These are phyloP conservation scores for Mesocentrotus franciscanus DNA, from an alignment of 53 echinoderm and acorn worm species.

Conservation along the genomic window DNA sequence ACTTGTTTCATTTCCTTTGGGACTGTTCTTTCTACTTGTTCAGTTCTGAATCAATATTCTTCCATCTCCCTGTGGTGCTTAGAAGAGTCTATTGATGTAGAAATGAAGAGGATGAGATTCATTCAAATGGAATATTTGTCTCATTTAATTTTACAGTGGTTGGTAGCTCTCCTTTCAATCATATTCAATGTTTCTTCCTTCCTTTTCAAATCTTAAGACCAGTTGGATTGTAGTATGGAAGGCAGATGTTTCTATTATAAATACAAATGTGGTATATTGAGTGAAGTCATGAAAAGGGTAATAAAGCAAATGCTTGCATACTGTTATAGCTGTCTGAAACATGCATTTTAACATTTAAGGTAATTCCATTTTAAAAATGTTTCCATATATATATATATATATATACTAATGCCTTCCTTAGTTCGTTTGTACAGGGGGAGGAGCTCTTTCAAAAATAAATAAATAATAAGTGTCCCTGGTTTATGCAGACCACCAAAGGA, in stretches of 20 bases:
- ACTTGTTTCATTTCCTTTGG: conserved; percentile 37
- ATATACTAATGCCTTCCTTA: no score
- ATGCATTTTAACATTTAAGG: no score
- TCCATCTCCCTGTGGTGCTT: neutral
- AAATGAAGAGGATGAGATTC: neutral
- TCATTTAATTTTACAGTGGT: neutral
- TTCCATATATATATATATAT: no score
- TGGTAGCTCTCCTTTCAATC: neutral
- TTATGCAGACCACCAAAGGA: no score
- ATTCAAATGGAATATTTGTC: neutral
- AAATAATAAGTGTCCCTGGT: no score
- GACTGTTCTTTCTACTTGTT: neutral
- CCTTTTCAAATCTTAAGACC: neutral
- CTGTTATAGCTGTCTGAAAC: neutral
- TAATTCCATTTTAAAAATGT: no score
- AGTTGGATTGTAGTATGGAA: neutral
- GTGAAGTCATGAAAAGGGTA: neutral
- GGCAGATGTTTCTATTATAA: neutral
- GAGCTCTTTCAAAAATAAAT: no score
- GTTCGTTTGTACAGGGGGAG: no score
- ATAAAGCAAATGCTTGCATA: neutral
- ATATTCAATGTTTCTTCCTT: neutral
- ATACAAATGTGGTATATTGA: neutral
- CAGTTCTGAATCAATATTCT: conserved; percentile 11
- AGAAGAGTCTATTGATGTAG: neutral